Conservation (phyloP, 2,888 invertebrate species). For the Dolichopus griseipennis region DNA sequence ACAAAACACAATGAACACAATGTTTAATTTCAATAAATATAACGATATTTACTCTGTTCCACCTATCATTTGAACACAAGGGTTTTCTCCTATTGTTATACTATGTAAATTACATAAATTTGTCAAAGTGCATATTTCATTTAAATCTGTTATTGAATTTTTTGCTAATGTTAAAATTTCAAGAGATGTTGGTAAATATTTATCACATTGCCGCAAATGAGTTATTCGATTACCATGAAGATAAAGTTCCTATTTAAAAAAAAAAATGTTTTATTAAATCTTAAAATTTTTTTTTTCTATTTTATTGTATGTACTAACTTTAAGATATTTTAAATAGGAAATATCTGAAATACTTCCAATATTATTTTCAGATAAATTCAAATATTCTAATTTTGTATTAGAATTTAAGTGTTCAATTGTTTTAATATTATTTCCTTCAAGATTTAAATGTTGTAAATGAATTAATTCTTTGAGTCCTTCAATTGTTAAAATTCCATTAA, state of each 20-base stretch:
- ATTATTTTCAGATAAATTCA: slow-evolving; percentile 84
- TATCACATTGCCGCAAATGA: slow-evolving; percentile 71
- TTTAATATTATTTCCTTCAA: slow-evolving; percentile 86
- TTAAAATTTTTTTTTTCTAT: too few species aligned
- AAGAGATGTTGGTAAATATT: slow-evolving; percentile 68
- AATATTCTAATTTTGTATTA: slow-evolving; percentile 68
- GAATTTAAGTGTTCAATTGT: slow-evolving; percentile 81
- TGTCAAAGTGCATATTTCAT: slow-evolving; percentile 73
- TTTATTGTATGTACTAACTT: slow-evolving; percentile 50
- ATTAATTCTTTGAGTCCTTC: slow-evolving; percentile 80
- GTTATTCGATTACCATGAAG: slow-evolving; percentile 79
- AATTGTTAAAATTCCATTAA: slow-evolving; percentile 80
- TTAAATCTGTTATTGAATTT: slow-evolving; percentile 76
- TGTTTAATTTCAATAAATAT: background rate
- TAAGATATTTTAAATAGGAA: slow-evolving; percentile 69
- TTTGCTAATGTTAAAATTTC: slow-evolving; percentile 68
- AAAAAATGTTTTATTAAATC: slow-evolving; percentile 14
- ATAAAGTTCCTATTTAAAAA: slow-evolving; percentile 59
- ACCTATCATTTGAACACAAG: slow-evolving; percentile 71
- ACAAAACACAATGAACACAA: background rate
- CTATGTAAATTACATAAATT: slow-evolving; percentile 68
- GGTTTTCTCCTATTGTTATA: slow-evolving; percentile 79
- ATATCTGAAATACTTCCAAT: slow-evolving; percentile 79
- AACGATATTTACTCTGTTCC: slow-evolving; percentile 60
- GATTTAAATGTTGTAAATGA: slow-evolving; percentile 69